These are phyloP conservation scores for Prionailurus bengalensis DNA, from an alignment of 2,113 vertebrate genomes.

Conservation along the genomic window DNA sequence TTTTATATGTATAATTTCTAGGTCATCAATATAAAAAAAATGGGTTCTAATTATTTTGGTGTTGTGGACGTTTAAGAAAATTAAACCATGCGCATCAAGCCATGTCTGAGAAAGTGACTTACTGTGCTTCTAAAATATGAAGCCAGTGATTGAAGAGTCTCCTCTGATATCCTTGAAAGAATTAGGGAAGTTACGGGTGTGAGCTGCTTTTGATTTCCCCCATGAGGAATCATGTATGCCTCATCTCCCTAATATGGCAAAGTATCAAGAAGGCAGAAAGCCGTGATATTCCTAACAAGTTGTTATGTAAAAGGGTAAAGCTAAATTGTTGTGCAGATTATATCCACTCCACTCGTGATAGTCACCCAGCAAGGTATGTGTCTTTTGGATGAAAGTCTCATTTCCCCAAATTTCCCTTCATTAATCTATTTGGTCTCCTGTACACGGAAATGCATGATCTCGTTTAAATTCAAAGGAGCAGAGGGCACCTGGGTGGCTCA, in stretches of 20 bases:
- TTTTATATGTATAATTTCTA: neutral
- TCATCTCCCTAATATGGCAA: constrained; percentile 14
- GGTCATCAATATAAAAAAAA: neutral
- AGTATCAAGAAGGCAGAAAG: constrained; percentile 40
- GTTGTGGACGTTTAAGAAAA: neutral
- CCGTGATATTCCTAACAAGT: constrained; percentile 19
- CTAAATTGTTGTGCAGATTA: neutral
- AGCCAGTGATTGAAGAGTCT: neutral
- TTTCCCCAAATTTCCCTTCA: constrained; percentile 13
- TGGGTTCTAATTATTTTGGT: neutral
- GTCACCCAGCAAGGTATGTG: neutral
- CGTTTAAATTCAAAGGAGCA: neutral
- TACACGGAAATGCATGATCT: neutral
- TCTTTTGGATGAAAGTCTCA: neutral
- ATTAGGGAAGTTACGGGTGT: neutral
- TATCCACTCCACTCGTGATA: neutral
- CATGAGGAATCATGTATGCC: neutral
- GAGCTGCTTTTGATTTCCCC: neutral
- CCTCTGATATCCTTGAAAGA: neutral
- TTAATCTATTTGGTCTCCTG: neutral
- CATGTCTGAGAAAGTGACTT: constrained; percentile 3
- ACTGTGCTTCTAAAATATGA: constrained; percentile 13
- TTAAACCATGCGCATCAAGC: neutral
- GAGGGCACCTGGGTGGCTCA: no score
- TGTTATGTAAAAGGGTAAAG: constrained; percentile 29